Base-by-base conservation (phyloP, 2,113 vertebrate genomes). In the Pedionomus torquatus region DNA sequence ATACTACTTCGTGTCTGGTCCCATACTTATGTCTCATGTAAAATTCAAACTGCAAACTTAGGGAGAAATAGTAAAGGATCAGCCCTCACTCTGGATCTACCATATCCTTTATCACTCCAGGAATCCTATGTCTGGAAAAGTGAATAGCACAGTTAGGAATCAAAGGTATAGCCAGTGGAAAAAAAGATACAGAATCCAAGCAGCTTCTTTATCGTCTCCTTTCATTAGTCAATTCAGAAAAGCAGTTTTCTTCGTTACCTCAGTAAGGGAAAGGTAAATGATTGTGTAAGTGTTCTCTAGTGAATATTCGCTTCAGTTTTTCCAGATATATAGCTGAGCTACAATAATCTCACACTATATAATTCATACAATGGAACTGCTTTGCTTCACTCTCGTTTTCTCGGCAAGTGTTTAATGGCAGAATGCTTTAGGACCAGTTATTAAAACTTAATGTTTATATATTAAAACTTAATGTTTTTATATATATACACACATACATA, bases 11-110 rank as follows among this genome's bases (percentile, higher is more conserved):
- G 20, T 68, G 57, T 76, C 87, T 91, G n/a, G 49, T 80, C 41
- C 74, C 87, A 28, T 81, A 61, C 23, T 93, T 79, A 75, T 81
- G 55, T 41, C 51, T 90, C 81, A 89, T 85, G 66, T 83, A 93
- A 96, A 97, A 91, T 87, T 95, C 77, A 95, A 78, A 71, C 44
- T 31, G 57, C 89, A 92, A 75, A 68, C 61, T 71, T 80, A 63
- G 17, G 20, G 31, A 84, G 44, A 93, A 91, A 72, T 28, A 72
- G 54, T 66, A 72, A 79, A 74, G 52, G 23, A 95, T 69, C 52
- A 87, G 5, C 18, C 26, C 44, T 89, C 57, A 76, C 52, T 92
- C 61, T 92, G 83, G 43, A n/a, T 87, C 65, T 89, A 9, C 70
- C 65, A 4, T 70, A 44, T 65, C 33, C 43, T 79, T 87, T 76